Percentiles rank a stretch among this genome's conserved stretches.
These are phyloP conservation scores for Dascyllus trimaculatus DNA, from an alignment of 2,113 vertebrate species.

Conservation along the genomic window DNA sequence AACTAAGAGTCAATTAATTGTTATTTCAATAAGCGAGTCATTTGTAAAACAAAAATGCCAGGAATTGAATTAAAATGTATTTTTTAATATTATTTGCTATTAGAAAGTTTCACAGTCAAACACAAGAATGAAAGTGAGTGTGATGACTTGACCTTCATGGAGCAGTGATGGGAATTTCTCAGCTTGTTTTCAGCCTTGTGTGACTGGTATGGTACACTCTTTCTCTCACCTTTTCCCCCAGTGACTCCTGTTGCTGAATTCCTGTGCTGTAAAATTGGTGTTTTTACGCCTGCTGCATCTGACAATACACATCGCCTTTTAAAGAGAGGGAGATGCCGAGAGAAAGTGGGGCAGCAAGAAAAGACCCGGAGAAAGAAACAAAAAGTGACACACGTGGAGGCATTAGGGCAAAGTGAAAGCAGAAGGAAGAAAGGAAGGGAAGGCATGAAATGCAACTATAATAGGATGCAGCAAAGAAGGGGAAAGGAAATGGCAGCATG, in stretches of 20 bases:
- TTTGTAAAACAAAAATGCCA: too few species aligned
- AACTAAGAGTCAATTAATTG: too few species aligned
- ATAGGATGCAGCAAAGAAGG: slow-evolving; percentile 3
- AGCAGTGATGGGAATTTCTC: too few species aligned
- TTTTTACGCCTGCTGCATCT: slow-evolving; percentile 91
- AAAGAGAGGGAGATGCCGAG: slow-evolving; percentile 38
- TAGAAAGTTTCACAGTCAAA: too few species aligned
- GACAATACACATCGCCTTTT: slow-evolving; percentile 86
- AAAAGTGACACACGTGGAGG: slow-evolving; percentile 35
- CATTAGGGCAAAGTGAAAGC: slow-evolving; percentile 30
- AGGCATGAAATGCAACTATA: slow-evolving; percentile 31
- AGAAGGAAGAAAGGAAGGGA: not conserved
- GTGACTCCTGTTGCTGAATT: slow-evolving; percentile 15
- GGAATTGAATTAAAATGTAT: too few species aligned
- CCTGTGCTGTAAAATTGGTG: slow-evolving; percentile 90
- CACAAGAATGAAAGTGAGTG: too few species aligned
- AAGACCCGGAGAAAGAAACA: slow-evolving; percentile 4
- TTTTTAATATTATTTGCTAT: too few species aligned
- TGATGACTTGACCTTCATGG: too few species aligned
- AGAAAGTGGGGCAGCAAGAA: not conserved
- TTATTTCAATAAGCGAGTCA: too few species aligned
- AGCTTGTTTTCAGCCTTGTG: not conserved
- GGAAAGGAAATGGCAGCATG: not conserved
- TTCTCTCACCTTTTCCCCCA: not conserved
- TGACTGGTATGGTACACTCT: not conserved